These are phyloP conservation scores for Chrysemys picta DNA, from an alignment of 2,113 vertebrate genomes.

Conservation along the genomic window DNA sequence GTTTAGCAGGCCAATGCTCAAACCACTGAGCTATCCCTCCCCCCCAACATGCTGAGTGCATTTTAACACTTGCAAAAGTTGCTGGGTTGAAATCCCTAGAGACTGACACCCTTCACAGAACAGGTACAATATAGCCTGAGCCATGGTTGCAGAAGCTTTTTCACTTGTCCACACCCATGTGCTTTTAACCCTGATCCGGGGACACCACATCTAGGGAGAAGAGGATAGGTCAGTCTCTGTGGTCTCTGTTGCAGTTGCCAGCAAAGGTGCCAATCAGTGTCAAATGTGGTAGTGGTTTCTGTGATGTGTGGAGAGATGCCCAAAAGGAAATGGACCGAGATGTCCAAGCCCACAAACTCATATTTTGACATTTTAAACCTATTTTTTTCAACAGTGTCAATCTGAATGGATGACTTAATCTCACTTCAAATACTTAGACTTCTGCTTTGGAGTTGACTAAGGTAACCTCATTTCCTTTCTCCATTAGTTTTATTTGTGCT, in stretches of 20 bases:
- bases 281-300: neutral
- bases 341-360: neutral
- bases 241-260: neutral
- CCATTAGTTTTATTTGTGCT: constrained; percentile 42
- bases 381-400: constrained; percentile 46
- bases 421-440: constrained; percentile 33
- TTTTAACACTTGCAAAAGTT: neutral
- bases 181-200: neutral
- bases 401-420: neutral
- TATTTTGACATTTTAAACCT: neutral
- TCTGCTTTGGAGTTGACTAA: constrained; percentile 18
- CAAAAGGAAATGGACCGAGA: constrained; percentile 34
- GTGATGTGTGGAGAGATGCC: neutral
- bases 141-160: neutral
- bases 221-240: neutral
- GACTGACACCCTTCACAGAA: neutral
- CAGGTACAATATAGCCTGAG: neutral
- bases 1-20: too few relatives aligned
- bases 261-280: neutral
- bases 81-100: neutral
- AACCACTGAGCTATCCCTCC: too few relatives aligned
- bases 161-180: neutral
- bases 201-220: neutral
- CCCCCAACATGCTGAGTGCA: neutral
- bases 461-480: neutral